Percentiles rank a stretch among this genome's conserved stretches.
phyloP scores from a whole-genome alignment of 2,113 vertebrate species.

The Chloropsis hardwickii region DNA sequence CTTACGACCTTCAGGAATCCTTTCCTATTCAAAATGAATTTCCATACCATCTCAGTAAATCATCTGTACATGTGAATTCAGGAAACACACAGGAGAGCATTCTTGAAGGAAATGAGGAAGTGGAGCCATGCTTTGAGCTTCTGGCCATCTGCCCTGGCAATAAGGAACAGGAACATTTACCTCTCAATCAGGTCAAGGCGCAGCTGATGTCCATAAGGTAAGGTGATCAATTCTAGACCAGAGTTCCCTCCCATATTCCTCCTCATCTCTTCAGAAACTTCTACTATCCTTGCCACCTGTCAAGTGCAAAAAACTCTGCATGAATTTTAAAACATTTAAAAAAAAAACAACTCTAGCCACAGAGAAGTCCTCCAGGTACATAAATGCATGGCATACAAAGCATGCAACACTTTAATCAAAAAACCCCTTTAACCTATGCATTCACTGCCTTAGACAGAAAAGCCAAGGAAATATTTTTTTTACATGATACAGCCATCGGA shows the following conservation, averaged over 20 bases:
- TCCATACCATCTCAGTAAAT: background rate
- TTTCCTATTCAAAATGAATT: background rate
- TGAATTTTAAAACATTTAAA: background rate
- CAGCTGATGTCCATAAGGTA: slow-evolving; percentile 90
- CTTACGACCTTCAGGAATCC: background rate
- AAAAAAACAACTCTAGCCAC: background rate
- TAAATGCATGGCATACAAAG: background rate
- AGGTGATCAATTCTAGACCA: slow-evolving; percentile 89
- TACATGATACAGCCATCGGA: background rate
- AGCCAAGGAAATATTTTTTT: background rate
- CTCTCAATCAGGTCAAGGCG: slow-evolving; percentile 94
- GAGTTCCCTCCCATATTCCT: slow-evolving; percentile 89
- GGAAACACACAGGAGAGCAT: background rate
- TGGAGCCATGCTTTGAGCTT: background rate
- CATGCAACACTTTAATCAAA: background rate
- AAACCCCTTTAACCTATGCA: background rate
- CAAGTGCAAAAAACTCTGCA: background rate
- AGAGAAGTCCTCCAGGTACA: background rate
- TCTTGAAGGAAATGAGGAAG: background rate
- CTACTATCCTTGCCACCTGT: slow-evolving; percentile 89
- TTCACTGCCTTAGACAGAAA: background rate
- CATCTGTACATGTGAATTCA: background rate
- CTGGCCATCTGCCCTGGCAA: background rate
- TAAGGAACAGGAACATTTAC: slow-evolving; percentile 62
- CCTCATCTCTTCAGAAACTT: slow-evolving; percentile 84